A percentile compares a stretch with the other conserved stretches of the same genome.
Conservation (phyloP, 2,113 vertebrate genomes). For the Aythya baeri region DNA sequence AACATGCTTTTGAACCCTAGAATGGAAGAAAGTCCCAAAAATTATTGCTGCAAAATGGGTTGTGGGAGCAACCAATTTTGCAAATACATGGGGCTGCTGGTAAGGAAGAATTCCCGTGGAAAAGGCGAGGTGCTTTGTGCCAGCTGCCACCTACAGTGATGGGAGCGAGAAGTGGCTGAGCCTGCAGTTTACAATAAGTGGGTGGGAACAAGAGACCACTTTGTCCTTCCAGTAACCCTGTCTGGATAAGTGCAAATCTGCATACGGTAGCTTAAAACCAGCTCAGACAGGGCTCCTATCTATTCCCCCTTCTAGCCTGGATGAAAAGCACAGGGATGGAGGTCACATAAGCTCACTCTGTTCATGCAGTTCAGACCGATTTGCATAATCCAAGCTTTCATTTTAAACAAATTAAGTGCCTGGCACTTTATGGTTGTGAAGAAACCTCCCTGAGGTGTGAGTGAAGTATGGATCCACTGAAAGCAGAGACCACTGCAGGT, state of each 20-base stretch:
- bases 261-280: neutral
- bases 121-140: accelerated
- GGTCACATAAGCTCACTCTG: neutral
- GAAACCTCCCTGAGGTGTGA: constrained; percentile 16
- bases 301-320: neutral
- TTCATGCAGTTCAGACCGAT: neutral
- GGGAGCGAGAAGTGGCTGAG: neutral
- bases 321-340: neutral
- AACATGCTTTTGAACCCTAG: neutral
- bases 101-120: neutral
- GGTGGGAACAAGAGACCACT: neutral
- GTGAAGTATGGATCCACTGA: neutral
- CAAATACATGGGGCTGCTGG: neutral
- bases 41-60: neutral
- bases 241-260: neutral
- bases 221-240: neutral
- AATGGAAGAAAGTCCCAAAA: neutral
- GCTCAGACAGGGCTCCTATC: neutral
- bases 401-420: constrained; percentile 46
- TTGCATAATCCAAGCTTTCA: constrained; percentile 35
- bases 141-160: accelerated
- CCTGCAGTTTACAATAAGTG: neutral
- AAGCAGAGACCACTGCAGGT: neutral
- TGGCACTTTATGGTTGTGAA: constrained; percentile 8
- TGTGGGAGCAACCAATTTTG: accelerated